Evolutionary conservation across 2,888 invertebrate species (phyloP).

Genomic region (Deilephila porcellus): DNA sequence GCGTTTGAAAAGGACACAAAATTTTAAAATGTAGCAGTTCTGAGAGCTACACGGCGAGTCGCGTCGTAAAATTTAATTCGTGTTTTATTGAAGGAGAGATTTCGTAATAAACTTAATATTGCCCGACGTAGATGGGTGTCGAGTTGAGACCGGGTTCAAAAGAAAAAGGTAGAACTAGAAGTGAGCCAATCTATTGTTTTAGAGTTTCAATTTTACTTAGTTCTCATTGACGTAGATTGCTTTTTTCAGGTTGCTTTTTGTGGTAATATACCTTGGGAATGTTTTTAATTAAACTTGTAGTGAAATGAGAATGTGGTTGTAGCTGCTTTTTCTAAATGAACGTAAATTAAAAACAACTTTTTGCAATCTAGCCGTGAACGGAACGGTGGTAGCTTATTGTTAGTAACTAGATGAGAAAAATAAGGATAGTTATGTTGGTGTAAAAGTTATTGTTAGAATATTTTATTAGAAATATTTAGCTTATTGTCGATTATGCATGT

Average conservation of each 20-base stretch:
- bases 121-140: slow-evolving; percentile 30
- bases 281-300: slow-evolving; percentile 11
- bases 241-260: neutral
- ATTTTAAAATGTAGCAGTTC: slow-evolving; percentile 30
- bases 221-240: slow-evolving; percentile 10
- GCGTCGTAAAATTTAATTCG: slow-evolving; percentile 63
- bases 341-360: neutral
- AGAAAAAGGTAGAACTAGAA: slow-evolving; percentile 27
- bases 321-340: slow-evolving; percentile 5
- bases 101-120: slow-evolving; percentile 66
- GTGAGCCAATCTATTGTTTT: slow-evolving; percentile 39
- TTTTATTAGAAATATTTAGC: too few species aligned
- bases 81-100: slow-evolving; percentile 59
- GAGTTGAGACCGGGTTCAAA: slow-evolving; percentile 23
- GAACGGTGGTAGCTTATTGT: neutral
- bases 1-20: slow-evolving; percentile 18
- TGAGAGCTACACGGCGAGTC: slow-evolving; percentile 36
- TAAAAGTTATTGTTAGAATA: too few species aligned
- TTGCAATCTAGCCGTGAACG: neutral
- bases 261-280: neutral
- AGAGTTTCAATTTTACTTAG: slow-evolving; percentile 27
- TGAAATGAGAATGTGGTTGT: slow-evolving; percentile 2
- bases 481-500: too few species aligned
- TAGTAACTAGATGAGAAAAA: neutral
- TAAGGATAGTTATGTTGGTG: too few species aligned